Conservation (phyloP, 2,797 vertebrate species). For the Acanthis flammea region DNA sequence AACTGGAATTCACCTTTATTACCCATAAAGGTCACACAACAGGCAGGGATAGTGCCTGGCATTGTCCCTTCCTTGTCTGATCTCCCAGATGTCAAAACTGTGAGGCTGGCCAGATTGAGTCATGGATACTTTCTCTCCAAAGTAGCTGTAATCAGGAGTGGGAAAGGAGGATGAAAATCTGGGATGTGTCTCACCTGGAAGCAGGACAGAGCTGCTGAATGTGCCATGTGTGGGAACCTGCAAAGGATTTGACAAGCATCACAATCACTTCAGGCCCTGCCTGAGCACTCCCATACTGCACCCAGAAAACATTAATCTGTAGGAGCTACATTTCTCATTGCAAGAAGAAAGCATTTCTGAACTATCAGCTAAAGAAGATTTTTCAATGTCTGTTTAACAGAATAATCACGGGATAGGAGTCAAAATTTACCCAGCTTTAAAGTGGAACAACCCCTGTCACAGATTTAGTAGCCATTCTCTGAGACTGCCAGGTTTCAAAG, state of each 20-base stretch:
- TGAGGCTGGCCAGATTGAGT: neutral
- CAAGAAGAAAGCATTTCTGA: neutral
- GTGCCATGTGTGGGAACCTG: accelerated
- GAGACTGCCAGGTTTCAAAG: neutral
- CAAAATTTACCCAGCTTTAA: neutral
- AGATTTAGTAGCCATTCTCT: neutral
- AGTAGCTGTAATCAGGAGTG: neutral
- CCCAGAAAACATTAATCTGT: neutral
- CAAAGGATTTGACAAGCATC: neutral
- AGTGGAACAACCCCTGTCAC: accelerated
- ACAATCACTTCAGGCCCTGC: neutral
- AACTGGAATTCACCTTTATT: neutral
- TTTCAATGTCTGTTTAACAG: neutral
- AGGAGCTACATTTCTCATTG: neutral
- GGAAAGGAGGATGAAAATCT: too few relatives aligned
- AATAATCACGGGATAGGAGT: neutral
- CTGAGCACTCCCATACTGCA: neutral
- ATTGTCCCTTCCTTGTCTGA: neutral
- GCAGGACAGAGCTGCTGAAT: neutral
- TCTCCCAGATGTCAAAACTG: neutral
- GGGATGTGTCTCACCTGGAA: neutral
- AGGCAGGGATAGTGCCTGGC: neutral
- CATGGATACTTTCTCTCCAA: neutral
- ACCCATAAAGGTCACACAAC: neutral
- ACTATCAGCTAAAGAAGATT: neutral